A percentile compares a stretch with the other conserved stretches of the same genome.
These are phyloP conservation scores for Naso thynnoides DNA, from an alignment of 2,797 vertebrate species.

Conservation along the genomic window DNA sequence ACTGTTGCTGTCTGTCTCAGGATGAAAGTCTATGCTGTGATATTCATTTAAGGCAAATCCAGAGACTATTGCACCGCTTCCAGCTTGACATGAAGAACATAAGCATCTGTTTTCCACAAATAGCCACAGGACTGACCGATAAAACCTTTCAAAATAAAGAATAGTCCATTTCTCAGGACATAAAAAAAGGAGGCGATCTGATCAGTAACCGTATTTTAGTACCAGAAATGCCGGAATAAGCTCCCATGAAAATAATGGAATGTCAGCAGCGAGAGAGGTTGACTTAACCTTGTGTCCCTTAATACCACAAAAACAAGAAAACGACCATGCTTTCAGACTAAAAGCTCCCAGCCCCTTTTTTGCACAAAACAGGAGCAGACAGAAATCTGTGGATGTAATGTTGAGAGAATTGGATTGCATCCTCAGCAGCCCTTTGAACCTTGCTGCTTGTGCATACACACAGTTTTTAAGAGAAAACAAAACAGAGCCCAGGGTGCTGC, in stretches of 20 bases:
- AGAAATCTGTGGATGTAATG: constrained; percentile 37
- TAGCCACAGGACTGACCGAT: neutral
- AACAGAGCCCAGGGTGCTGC: constrained; percentile 44
- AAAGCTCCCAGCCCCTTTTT: constrained; percentile 26
- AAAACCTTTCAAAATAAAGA: constrained; percentile 21
- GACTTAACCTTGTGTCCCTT: constrained; percentile 45
- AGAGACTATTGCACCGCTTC: constrained; percentile 3
- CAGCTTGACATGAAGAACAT: constrained; percentile 6
- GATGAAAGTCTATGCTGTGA: neutral
- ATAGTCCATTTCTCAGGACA: constrained; percentile 2
- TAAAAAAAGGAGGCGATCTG: constrained; percentile 21
- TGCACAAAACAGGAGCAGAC: constrained; percentile 24
- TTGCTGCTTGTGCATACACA: constrained; percentile 36
- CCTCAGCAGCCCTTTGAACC: constrained; percentile 54
- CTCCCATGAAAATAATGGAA: constrained; percentile 34
- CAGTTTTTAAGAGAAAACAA: constrained; percentile 41
- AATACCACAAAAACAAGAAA: constrained; percentile 51
- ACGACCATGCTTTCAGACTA: constrained; percentile 30
- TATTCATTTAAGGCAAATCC: constrained; percentile 1
- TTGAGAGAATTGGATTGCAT: constrained; percentile 47
- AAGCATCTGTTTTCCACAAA: constrained; percentile 8
- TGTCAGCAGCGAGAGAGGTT: constrained; percentile 18
- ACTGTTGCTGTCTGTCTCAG: neutral
- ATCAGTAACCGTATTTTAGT: constrained; percentile 27
- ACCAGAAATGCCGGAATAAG: constrained; percentile 8